Conservation (phyloP, 2,113 vertebrate species). For the Boleophthalmus pectinirostris region DNA sequence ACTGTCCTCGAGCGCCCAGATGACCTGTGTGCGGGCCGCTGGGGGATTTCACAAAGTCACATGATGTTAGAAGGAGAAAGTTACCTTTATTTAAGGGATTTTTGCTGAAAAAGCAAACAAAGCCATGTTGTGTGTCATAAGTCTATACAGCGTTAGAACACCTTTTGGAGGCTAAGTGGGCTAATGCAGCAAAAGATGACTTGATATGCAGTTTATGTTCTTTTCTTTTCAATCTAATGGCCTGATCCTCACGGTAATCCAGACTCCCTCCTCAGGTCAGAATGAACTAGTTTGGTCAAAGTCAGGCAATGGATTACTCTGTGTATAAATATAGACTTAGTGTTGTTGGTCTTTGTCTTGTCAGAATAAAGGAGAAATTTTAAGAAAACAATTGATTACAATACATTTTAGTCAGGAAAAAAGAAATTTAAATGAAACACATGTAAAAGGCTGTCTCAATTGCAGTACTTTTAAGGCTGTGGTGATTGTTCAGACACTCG, state of each 20-base stretch:
- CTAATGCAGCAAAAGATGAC: background rate
- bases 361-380: background rate
- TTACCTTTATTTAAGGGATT: background rate
- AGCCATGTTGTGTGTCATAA: background rate
- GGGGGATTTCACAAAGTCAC: constrained; percentile 10
- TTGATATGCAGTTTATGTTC: too few relatives aligned
- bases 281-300: background rate
- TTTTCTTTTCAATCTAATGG: background rate
- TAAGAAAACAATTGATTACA: background rate
- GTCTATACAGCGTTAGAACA: background rate
- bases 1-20: background rate
- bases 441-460: constrained; percentile 23
- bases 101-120: constrained; percentile 4
- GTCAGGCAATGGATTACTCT: background rate
- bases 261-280: background rate
- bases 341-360: background rate
- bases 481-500: constrained; percentile 40
- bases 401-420: background rate
- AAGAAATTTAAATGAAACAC: constrained; percentile 20
- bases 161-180: background rate
- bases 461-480: constrained; percentile 20
- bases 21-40: background rate
- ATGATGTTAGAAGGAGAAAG: background rate
- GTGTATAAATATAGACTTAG: background rate
- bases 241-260: too few relatives aligned